Percentiles rank a stretch among this genome's conserved stretches.
phyloP scores from a whole-genome alignment of 2,113 vertebrate genomes.

The Ctenomys sociabilis region DNA sequence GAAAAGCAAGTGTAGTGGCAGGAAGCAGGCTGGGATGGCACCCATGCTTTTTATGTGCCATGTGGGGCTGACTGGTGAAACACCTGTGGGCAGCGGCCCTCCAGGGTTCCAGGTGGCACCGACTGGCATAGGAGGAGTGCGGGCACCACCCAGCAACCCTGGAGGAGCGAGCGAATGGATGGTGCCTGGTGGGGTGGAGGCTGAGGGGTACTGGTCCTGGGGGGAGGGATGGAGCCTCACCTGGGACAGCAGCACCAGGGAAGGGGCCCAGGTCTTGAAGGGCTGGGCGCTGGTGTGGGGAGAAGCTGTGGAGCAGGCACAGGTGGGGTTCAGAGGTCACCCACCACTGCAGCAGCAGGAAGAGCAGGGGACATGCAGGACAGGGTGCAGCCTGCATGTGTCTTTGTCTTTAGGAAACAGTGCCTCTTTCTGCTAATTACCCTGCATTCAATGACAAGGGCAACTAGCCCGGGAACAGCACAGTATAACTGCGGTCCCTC shows the following conservation, averaged over 20 bases:
- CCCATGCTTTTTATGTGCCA: neutral
- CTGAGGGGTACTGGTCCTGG: neutral
- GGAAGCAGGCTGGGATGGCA: neutral
- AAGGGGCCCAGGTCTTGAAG: neutral
- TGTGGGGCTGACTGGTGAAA: neutral
- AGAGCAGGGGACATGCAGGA: fast-evolving
- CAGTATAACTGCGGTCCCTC: fast-evolving
- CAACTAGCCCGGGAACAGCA: fast-evolving
- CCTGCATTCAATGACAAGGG: no score
- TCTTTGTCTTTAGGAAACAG: neutral
- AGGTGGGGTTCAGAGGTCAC: neutral
- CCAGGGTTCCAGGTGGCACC: neutral
- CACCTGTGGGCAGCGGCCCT: neutral
- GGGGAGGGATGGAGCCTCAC: neutral
- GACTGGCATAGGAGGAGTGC: neutral
- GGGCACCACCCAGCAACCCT: neutral
- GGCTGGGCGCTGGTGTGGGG: neutral
- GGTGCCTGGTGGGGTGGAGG: neutral
- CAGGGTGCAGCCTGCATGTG: fast-evolving
- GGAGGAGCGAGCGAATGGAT: neutral
- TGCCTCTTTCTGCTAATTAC: neutral
- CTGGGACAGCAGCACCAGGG: neutral
- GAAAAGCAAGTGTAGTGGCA: neutral
- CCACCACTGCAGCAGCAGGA: fast-evolving
- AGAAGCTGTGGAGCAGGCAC: neutral